Evolutionary conservation across 2,113 vertebrate genomes (phyloP).

Genomic region (Halcyon malimbica): DNA sequence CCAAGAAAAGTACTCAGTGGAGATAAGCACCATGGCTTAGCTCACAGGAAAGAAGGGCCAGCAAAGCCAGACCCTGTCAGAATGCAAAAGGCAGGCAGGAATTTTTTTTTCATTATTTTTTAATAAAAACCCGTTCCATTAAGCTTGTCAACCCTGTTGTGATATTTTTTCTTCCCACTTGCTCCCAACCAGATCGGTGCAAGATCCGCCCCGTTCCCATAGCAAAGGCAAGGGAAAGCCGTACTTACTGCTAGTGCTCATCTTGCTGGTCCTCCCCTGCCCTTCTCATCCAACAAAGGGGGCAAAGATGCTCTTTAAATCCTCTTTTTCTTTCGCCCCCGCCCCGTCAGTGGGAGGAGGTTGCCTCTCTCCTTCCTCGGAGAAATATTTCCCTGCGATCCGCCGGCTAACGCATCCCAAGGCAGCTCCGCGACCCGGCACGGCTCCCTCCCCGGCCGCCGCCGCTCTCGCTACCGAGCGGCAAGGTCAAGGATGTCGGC

Average conservation of each 20-base stretch:
- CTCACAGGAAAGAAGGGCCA: neutral
- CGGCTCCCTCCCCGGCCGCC: neutral
- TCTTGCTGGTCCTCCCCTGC: slow-evolving; percentile 65
- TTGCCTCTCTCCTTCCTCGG: neutral
- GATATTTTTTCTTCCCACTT: slow-evolving; percentile 33
- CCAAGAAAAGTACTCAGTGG: slow-evolving; percentile 11
- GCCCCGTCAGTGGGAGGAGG: neutral
- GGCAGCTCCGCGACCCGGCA: neutral
- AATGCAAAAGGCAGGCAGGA: neutral
- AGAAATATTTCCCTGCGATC: neutral
- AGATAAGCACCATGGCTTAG: neutral
- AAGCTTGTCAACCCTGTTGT: neutral
- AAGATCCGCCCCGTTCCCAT: slow-evolving; percentile 12
- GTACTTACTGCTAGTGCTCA: slow-evolving; percentile 83
- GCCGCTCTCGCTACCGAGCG: neutral
- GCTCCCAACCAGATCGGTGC: slow-evolving; percentile 32
- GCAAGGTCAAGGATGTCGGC: slow-evolving; percentile 37
- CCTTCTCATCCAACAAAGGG: slow-evolving; percentile 73
- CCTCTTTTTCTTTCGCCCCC: slow-evolving; percentile 13
- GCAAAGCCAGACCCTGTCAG: neutral
- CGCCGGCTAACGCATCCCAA: slow-evolving; percentile 5
- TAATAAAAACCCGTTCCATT: neutral
- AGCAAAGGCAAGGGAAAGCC: slow-evolving; percentile 54
- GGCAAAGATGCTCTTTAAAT: slow-evolving; percentile 52
- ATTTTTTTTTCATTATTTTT: neutral